Evolutionary conservation across 2,888 invertebrate species (phyloP).

Genomic region (Schizaphis graminum): DNA sequence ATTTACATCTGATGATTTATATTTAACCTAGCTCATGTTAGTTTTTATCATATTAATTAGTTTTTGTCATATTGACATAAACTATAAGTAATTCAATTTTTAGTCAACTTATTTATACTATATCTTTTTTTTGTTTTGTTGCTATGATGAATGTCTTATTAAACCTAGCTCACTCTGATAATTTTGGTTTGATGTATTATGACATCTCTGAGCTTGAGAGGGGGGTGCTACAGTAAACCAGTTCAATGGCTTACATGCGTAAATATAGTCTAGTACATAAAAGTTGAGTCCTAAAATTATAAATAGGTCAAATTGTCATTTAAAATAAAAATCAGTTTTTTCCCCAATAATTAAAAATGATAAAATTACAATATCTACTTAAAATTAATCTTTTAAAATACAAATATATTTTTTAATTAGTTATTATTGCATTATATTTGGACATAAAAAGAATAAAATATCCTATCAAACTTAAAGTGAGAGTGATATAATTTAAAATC

Average conservation of each 20-base stretch:
- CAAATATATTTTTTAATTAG: too few relatives aligned
- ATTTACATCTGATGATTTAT: neutral
- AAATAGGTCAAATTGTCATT: neutral
- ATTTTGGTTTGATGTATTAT: slow-evolving; percentile 53
- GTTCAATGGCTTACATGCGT: neutral
- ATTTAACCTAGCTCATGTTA: neutral
- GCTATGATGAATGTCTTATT: slow-evolving; percentile 54
- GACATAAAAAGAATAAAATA: too few relatives aligned
- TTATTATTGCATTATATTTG: too few relatives aligned
- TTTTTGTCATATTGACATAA: slow-evolving; percentile 24
- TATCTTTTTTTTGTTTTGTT: neutral
- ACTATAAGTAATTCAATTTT: neutral
- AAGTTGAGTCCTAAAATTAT: neutral
- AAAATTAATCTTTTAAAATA: too few relatives aligned
- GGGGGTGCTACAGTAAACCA: neutral
- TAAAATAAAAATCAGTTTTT: too few relatives aligned
- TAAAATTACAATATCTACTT: too few relatives aligned
- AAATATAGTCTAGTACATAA: neutral
- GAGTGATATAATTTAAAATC: too few relatives aligned
- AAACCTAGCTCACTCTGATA: slow-evolving; percentile 67
- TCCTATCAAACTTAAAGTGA: too few relatives aligned
- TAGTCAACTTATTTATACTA: neutral
- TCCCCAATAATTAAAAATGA: too few relatives aligned
- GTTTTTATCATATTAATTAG: too few relatives aligned
- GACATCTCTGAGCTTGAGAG: slow-evolving; percentile 10